phyloP scores from a whole-genome alignment of 2,888 invertebrate species.

The Cotesia congregata region DNA sequence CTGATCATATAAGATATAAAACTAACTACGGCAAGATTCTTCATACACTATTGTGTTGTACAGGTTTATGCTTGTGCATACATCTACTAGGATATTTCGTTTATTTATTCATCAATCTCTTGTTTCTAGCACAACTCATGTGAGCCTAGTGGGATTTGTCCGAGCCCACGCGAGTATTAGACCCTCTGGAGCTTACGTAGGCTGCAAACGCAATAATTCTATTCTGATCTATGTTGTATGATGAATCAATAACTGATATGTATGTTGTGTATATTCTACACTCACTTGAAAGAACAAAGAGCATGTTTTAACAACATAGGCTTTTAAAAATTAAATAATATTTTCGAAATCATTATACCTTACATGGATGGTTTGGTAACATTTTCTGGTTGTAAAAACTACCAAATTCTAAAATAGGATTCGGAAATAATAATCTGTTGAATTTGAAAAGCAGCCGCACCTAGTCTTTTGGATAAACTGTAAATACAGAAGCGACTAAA shows the following conservation, averaged over 20 bases:
- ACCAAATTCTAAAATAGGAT: background rate
- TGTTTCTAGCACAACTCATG: slow-evolving; percentile 4
- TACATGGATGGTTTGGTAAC: background rate
- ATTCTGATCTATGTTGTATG: slow-evolving; percentile 25
- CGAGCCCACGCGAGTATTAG: background rate
- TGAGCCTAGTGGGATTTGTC: slow-evolving; percentile 1
- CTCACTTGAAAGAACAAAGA: slow-evolving; percentile 14
- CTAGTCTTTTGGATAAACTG: slow-evolving; percentile 8
- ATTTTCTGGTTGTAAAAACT: background rate
- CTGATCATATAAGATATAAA: background rate
- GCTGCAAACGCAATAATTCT: background rate
- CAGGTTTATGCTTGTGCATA: slow-evolving; percentile 12
- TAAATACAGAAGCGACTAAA: slow-evolving; percentile 15
- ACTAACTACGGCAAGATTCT: background rate
- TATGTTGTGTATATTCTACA: no score
- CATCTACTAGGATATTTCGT: background rate
- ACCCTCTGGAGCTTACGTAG: background rate
- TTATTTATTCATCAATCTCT: slow-evolving; percentile 11
- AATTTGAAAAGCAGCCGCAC: slow-evolving; percentile 2
- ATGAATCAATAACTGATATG: slow-evolving; percentile 13
- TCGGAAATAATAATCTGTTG: background rate
- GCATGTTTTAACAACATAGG: background rate
- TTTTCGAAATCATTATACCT: background rate
- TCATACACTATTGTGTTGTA: background rate
- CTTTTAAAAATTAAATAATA: slow-evolving; percentile 7